Evolutionary conservation across 2,113 vertebrate genomes (phyloP).

Genomic region (Ancistrus triradiatus): DNA sequence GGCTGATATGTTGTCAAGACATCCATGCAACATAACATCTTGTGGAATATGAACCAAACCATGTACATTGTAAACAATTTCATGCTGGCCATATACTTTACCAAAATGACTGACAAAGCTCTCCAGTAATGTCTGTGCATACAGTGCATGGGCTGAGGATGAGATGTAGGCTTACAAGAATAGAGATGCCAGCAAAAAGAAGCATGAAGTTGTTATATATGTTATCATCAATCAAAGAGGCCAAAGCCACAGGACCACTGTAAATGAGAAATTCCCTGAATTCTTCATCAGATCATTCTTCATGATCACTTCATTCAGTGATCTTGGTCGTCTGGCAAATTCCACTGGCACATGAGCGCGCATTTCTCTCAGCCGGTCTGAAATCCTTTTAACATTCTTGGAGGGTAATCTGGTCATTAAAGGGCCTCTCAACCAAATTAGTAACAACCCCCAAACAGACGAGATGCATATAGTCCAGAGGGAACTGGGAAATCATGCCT

Average conservation of each 20-base stretch:
- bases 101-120: no score
- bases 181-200: background rate
- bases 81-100: no score
- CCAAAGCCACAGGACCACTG: no score
- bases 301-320: background rate
- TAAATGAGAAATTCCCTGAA: no score
- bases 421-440: no score
- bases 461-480: background rate
- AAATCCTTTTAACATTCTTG: background rate
- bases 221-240: background rate
- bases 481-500: no score
- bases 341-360: background rate
- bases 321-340: background rate
- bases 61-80: conserved; percentile 1
- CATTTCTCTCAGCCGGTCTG: background rate
- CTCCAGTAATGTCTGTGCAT: no score
- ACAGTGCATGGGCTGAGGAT: no score
- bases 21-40: background rate
- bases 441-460: background rate
- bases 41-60: conserved; percentile 1
- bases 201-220: background rate
- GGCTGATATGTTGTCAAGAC: background rate
- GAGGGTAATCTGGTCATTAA: background rate
- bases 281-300: no score
- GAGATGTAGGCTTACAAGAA: background rate